Evolutionary conservation across 2,113 vertebrate genomes (phyloP).

Genomic region (Nematolebias whitei): DNA sequence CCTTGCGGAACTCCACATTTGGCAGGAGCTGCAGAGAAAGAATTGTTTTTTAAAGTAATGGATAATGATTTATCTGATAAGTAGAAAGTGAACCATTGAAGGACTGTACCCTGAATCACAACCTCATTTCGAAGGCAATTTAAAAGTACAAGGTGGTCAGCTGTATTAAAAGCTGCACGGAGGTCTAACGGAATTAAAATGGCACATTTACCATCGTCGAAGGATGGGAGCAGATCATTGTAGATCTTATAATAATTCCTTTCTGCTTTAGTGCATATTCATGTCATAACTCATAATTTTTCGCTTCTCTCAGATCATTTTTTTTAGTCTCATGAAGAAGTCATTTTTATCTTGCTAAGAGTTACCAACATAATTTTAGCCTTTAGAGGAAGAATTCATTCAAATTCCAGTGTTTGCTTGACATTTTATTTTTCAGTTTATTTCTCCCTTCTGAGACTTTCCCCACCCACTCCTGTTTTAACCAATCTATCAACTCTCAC

Average conservation of each 20-base stretch:
- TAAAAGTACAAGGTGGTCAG: too few relatives aligned
- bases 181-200: too few relatives aligned
- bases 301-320: background rate
- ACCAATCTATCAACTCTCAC: constrained; percentile 5
- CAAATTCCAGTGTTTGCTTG: background rate
- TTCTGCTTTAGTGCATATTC: background rate
- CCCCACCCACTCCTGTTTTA: background rate
- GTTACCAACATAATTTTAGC: constrained; percentile 9
- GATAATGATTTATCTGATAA: too few relatives aligned
- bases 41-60: too few relatives aligned
- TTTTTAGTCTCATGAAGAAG: background rate
- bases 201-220: too few relatives aligned
- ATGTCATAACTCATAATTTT: background rate
- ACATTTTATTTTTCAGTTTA: background rate
- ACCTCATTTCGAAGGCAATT: too few relatives aligned
- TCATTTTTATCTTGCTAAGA: constrained; percentile 2
- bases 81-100: too few relatives aligned
- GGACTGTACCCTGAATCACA: too few relatives aligned
- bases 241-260: background rate
- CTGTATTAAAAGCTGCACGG: too few relatives aligned
- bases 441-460: background rate
- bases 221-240: background rate
- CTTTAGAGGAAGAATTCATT: background rate
- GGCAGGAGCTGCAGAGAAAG: too few relatives aligned
- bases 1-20: too few relatives aligned